Base-by-base conservation (phyloP, 2,797 vertebrate genomes). In the Delichon dasypus region DNA sequence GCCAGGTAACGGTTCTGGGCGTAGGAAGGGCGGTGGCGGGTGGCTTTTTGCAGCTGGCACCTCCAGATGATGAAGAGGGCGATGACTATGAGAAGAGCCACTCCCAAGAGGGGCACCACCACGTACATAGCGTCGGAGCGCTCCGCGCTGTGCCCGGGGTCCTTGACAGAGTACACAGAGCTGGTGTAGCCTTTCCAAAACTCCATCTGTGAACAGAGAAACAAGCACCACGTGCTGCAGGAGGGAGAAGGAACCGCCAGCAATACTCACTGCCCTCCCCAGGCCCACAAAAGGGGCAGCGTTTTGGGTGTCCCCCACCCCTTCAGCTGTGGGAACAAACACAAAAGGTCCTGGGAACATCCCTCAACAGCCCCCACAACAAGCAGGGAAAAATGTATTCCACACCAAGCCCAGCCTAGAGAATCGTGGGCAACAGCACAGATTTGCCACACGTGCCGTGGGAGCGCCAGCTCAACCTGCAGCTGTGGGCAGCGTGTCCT, bases 11-110 rank as follows among this genome's bases (percentile, higher is more conserved):
- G 98, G 95, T 98, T 98, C 96, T 99, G 98, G 55, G 98, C 98
- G 26, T 98, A 99, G 17, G 98, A 98, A 1, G 98, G 98, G 29
- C 98, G 98, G 42, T 98, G 98, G 10, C 98, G 98, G 3, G 98
- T 98, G 73, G 98, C 98, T 79, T 99, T 99, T 89, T 99, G 98
- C 54, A 99, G 98, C 95, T 99, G 98, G 96, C 98, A 99, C 92
- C 98, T 98, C 98, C 98, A 99, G 76, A 99, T 98, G 89, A 99
- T 98, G 97, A 99, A 99, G 92, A 99, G 98, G 48, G 98, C 98
- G 1, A 99, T 98, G 96, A 99, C 97, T 68, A 99, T 98, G 77
- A 99, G 98, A 57, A 99, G 97, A 10, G 98, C 98, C 65, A 98
- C 98, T 10, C 98, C 98, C 92, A 99, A 96, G 71, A 99, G 97